Conservation (phyloP, 37 sponge, comb jelly and placozoan species). For the Diacarnus erythraeanus region DNA sequence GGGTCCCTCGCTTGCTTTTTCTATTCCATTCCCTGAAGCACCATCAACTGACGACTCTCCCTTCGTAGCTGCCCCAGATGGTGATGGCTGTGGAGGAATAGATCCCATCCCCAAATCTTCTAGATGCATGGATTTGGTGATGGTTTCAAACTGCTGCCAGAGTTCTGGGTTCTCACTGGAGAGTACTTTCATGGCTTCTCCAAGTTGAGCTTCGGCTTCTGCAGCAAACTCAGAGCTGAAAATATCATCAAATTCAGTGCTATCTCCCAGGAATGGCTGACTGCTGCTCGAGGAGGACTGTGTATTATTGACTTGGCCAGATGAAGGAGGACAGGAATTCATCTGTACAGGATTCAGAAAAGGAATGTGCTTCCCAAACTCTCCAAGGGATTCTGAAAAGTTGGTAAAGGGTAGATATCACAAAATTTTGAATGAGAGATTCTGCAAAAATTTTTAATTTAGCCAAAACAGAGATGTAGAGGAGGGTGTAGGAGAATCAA, state of each 20-base stretch:
- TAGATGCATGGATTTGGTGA: conserved; percentile 29
- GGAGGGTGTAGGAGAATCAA: no score
- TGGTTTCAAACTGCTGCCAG: conserved; percentile 58
- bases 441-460: no score
- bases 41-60: conserved; percentile 15
- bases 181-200: conserved; percentile 51
- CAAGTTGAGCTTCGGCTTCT: conserved; percentile 51
- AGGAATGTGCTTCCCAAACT: conserved; percentile 74
- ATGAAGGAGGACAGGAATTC: background rate
- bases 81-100: background rate
- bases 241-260: conserved; percentile 28
- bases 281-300: background rate
- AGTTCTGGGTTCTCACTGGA: conserved; percentile 68
- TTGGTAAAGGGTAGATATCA: no score
- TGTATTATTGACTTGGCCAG: background rate
- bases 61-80: background rate
- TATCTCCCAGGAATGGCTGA: background rate
- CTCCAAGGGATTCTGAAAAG: conserved; percentile 52
- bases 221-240: conserved; percentile 51
- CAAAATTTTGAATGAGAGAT: no score
- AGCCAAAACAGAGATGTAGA: no score
- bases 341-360: conserved; percentile 2
- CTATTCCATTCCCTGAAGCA: background rate
- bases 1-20: background rate
- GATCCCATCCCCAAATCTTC: background rate